These are phyloP conservation scores for Dascyllus trimaculatus DNA, from an alignment of 2,113 vertebrate genomes.

Conservation along the genomic window DNA sequence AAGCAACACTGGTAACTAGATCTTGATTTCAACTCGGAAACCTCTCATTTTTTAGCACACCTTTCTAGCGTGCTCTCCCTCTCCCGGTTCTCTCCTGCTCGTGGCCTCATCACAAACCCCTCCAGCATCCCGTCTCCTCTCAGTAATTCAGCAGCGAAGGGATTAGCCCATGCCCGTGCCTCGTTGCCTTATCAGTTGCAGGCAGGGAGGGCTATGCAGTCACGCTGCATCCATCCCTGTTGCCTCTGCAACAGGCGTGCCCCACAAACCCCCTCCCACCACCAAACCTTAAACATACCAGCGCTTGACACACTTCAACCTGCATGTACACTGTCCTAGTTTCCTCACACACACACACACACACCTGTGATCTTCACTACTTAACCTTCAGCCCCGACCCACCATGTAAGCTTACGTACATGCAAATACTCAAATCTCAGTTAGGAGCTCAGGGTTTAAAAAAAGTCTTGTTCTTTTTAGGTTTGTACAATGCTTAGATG, in stretches of 20 bases:
- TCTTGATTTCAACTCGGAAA: neutral
- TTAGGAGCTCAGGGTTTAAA: constrained; percentile 13
- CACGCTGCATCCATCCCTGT: constrained; percentile 48
- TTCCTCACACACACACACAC: constrained; percentile 11
- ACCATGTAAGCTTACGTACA: neutral
- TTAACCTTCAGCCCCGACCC: constrained; percentile 33
- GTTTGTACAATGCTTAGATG: constrained; percentile 26
- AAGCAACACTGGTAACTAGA: constrained; percentile 11
- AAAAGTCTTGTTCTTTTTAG: constrained; percentile 19
- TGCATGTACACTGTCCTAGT: constrained; percentile 14
- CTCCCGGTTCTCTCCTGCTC: constrained; percentile 28
- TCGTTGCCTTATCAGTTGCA: constrained; percentile 70
- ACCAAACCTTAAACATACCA: neutral
- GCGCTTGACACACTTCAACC: constrained; percentile 41
- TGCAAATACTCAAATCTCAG: constrained; percentile 22
- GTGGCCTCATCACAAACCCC: constrained; percentile 66
- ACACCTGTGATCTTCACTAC: constrained; percentile 28
- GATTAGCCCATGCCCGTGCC: constrained; percentile 70
- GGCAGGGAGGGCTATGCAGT: constrained; percentile 66
- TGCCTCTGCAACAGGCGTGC: constrained; percentile 52
- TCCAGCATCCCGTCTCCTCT: constrained; percentile 63
- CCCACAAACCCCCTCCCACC: constrained; percentile 1
- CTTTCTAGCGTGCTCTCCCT: neutral
- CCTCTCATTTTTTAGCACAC: constrained; percentile 19
- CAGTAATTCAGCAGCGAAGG: constrained; percentile 63